Percentiles rank a stretch among this genome's conserved stretches.
Conservation (phyloP, 2,113 vertebrate species). For the Merops nubicus region DNA sequence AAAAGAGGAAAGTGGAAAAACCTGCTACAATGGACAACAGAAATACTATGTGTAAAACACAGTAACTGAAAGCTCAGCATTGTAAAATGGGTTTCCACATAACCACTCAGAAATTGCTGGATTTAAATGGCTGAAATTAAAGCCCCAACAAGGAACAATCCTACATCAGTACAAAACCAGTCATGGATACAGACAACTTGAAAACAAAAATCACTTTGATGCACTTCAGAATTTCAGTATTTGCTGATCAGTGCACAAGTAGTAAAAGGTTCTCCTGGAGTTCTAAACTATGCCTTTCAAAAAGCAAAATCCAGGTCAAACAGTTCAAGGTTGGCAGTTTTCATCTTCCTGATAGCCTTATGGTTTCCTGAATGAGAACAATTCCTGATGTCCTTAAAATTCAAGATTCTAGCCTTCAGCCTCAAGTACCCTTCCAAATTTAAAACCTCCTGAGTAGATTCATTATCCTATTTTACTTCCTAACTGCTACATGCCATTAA, state of each 20-base stretch:
- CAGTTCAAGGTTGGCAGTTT: background rate
- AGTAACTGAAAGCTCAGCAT: background rate
- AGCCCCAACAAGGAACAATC: background rate
- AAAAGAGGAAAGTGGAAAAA: background rate
- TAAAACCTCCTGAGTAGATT: background rate
- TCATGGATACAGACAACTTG: rapidly evolving
- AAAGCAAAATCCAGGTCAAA: background rate
- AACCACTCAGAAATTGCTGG: background rate
- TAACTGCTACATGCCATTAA: background rate
- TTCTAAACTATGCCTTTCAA: background rate
- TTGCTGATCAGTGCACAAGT: background rate
- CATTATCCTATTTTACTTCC: background rate
- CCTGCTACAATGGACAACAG: background rate
- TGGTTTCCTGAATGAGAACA: background rate
- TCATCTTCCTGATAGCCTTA: background rate
- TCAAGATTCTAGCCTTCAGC: background rate
- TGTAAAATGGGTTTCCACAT: background rate
- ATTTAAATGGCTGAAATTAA: background rate
- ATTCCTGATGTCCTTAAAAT: background rate
- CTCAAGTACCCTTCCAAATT: background rate
- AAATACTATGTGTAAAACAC: background rate
- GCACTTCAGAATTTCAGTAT: background rate
- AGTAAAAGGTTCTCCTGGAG: background rate
- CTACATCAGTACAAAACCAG: background rate
- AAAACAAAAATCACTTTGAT: background rate